Percentiles rank a stretch among this genome's conserved stretches.
Evolutionary conservation across 2,888 invertebrate genomes (phyloP).

Genomic region (Ramazzottius varieornatus): DNA sequence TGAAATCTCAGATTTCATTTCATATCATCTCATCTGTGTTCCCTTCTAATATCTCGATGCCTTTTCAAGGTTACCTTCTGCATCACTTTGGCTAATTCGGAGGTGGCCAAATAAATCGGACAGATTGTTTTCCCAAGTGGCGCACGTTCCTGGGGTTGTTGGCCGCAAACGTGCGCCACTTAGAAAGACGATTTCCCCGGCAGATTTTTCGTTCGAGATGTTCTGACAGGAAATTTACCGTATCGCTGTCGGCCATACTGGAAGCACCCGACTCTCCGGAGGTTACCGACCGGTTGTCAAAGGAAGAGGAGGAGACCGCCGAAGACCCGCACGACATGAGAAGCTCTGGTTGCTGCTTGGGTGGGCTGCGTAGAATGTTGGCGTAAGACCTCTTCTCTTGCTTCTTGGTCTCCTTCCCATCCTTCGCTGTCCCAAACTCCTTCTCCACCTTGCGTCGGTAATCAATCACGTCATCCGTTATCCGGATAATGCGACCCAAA

Average conservation of each 20-base stretch:
- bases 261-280: neutral
- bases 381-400: too few species aligned
- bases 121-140: too few species aligned
- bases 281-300: neutral
- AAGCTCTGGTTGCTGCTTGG: neutral
- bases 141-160: too few species aligned
- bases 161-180: too few species aligned
- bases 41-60: too few species aligned
- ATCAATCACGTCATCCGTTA: slow-evolving; percentile 66
- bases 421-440: slow-evolving; percentile 11
- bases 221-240: neutral
- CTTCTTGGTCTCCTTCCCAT: neutral
- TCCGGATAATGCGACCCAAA: slow-evolving; percentile 64
- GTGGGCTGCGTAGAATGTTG: neutral
- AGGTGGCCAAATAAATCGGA: neutral
- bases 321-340: neutral
- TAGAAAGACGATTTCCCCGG: neutral
- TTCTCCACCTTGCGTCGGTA: slow-evolving; percentile 41
- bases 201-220: neutral
- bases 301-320: neutral
- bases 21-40: too few species aligned
- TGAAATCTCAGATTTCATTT: too few species aligned
- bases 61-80: too few species aligned
- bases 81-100: too few species aligned
- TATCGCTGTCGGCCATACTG: neutral